These are phyloP conservation scores for Myanophis thanlyinensis DNA, from an alignment of 2,113 vertebrate species.

Conservation along the genomic window DNA sequence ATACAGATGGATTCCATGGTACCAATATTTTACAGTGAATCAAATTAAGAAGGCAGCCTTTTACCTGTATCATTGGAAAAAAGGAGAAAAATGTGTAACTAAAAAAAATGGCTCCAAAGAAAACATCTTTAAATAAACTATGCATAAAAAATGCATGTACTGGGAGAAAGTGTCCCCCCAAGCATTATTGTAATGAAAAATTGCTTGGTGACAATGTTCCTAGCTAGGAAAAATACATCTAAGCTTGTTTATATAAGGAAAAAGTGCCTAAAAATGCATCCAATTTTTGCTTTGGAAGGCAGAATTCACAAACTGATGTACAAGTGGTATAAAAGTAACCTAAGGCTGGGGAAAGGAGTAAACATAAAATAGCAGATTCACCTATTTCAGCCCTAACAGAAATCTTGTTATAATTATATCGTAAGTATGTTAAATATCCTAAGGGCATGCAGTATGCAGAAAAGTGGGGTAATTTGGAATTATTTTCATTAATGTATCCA, in stretches of 20 bases:
- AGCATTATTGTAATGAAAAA: not conserved
- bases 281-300: not conserved
- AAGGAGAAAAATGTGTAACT: not conserved
- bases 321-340: not conserved
- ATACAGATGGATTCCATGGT: not conserved
- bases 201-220: not conserved
- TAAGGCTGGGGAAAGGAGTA: not conserved
- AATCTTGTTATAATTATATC: not conserved
- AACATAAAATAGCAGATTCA: not conserved
- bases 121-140: not conserved
- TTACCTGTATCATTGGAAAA: not conserved
- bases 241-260: not conserved
- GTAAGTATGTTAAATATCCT: not conserved
- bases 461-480: not conserved
- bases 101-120: not conserved
- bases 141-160: not conserved
- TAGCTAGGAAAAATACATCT: not conserved
- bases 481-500: not conserved
- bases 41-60: not conserved
- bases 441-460: not conserved
- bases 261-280: not conserved
- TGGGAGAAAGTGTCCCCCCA: not conserved
- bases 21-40: not conserved
- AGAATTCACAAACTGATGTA: not conserved
- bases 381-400: not conserved